Conservation (phyloP, 2,888 invertebrate genomes). For the Pardosa pseudoannulata region DNA sequence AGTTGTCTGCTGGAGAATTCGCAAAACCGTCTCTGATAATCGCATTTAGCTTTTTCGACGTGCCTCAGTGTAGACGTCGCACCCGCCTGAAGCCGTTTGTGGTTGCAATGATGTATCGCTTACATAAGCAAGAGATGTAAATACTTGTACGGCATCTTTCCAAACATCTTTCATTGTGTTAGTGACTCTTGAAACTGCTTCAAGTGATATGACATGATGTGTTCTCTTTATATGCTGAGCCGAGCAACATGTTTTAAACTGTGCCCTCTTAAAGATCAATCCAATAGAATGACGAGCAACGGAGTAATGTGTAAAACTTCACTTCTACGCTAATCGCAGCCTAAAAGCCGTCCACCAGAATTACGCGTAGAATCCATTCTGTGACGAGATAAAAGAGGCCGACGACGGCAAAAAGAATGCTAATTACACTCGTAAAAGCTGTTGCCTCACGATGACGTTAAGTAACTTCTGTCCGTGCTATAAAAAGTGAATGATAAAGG, state of each 20-base stretch:
- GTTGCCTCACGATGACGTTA: slow-evolving; percentile 41
- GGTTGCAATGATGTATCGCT: neutral
- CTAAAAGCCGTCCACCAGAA: slow-evolving; percentile 40
- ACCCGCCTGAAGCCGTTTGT: too few relatives aligned
- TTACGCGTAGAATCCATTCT: slow-evolving; percentile 39
- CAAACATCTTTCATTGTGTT: neutral
- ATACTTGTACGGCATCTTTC: neutral
- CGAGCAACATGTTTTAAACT: neutral
- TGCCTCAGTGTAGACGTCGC: too few relatives aligned
- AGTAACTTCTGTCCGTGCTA: slow-evolving; percentile 37
- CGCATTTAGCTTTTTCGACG: too few relatives aligned
- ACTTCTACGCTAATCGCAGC: slow-evolving; percentile 17
- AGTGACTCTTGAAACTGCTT: neutral
- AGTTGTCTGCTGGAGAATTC: too few relatives aligned
- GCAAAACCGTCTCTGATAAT: too few relatives aligned
- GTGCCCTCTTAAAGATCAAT: neutral
- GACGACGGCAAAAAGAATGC: slow-evolving; percentile 48
- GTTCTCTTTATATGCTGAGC: neutral
- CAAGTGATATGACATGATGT: neutral
- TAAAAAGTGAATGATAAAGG: slow-evolving; percentile 52
- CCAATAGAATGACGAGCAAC: neutral
- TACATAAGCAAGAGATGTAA: neutral
- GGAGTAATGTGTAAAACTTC: neutral
- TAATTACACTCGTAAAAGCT: slow-evolving; percentile 56
- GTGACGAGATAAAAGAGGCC: slow-evolving; percentile 41